phyloP scores from a whole-genome alignment of 2,797 vertebrate species.

The Malacoctenus gilli region DNA sequence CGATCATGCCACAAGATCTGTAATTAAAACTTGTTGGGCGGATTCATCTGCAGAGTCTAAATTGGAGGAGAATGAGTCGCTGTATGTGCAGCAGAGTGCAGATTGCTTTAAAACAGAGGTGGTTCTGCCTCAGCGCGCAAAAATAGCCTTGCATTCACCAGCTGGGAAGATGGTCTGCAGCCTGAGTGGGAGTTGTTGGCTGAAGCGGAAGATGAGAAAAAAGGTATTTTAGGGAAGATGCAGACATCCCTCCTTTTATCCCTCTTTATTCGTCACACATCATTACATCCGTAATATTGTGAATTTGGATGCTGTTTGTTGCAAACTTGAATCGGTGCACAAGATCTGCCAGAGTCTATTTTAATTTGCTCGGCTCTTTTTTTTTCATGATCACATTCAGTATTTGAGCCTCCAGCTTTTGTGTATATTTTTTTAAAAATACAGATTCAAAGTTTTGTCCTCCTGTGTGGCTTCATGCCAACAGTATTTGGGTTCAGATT shows the following conservation, averaged over 20 bases:
- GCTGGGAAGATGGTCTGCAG: constrained; percentile 68
- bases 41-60: not conserved
- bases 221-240: constrained; percentile 59
- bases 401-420: not conserved
- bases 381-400: constrained; percentile 31
- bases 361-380: constrained; percentile 36
- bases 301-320: constrained; percentile 13
- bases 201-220: constrained; percentile 54
- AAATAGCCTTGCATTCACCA: constrained; percentile 58
- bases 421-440: constrained; percentile 15
- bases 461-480: not conserved
- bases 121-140: constrained; percentile 35
- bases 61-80: constrained; percentile 4
- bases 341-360: constrained; percentile 27
- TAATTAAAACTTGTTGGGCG: not conserved
- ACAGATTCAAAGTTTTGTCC: not conserved
- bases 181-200: constrained; percentile 73
- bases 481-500: not conserved
- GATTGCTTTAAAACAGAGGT: constrained; percentile 41
- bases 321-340: constrained; percentile 8
- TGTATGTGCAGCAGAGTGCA: constrained; percentile 8
- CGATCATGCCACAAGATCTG: too few species aligned
- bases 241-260: constrained; percentile 11
- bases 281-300: constrained; percentile 18
- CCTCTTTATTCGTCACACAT: constrained; percentile 28